These are phyloP conservation scores for Python bivittatus DNA, from an alignment of 2,113 vertebrate genomes.

Conservation along the genomic window DNA sequence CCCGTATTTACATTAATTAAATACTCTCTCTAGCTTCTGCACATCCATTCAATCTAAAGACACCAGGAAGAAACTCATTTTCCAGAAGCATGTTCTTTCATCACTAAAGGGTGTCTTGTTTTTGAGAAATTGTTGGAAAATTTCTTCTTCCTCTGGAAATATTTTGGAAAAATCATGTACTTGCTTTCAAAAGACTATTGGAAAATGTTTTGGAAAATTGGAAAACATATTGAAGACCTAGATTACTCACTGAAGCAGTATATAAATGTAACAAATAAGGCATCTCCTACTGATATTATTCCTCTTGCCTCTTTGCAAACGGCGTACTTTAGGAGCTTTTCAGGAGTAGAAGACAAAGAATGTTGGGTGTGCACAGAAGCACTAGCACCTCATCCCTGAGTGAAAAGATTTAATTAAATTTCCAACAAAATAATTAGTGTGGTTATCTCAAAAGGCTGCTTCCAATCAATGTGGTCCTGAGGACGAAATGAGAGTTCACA, in stretches of 20 bases:
- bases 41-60: too few relatives aligned
- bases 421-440: slow-evolving; percentile 80
- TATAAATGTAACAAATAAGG: not conserved
- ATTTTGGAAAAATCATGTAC: not conserved
- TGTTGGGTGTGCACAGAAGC: not conserved
- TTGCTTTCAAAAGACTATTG: not conserved
- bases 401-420: slow-evolving; percentile 83
- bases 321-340: slow-evolving; percentile 64
- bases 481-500: slow-evolving; percentile 79
- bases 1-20: too few relatives aligned
- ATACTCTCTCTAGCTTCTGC: too few relatives aligned
- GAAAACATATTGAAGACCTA: not conserved
- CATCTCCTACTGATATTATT: slow-evolving; percentile 41
- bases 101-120: too few relatives aligned
- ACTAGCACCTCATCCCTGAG: slow-evolving; percentile 70
- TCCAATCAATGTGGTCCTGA: slow-evolving; percentile 70
- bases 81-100: too few relatives aligned
- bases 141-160: too few relatives aligned
- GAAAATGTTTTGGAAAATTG: not conserved
- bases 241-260: not conserved
- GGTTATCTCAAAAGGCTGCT: slow-evolving; percentile 74
- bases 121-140: too few relatives aligned
- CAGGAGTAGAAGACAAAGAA: slow-evolving; percentile 32
- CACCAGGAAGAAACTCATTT: too few relatives aligned
- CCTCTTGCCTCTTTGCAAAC: slow-evolving; percentile 43